Conservation (phyloP, 2,797 vertebrate genomes). For the Perodicticus potto region DNA sequence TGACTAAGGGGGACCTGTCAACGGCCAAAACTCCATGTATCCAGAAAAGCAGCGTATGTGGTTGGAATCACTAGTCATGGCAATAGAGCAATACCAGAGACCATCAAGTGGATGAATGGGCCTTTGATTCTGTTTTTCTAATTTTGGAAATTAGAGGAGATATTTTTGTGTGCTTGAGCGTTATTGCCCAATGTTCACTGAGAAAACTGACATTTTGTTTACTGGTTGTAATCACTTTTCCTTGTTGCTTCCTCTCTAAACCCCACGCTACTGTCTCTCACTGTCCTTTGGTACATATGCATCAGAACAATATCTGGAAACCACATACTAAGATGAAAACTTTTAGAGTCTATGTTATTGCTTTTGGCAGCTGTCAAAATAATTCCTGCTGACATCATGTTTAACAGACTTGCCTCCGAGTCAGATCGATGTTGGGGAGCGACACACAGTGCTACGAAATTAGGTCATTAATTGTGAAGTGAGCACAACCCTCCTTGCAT, state of each 20-base stretch:
- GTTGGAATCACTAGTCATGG: conserved; percentile 51
- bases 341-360: conserved; percentile 55
- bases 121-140: not conserved
- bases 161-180: conserved; percentile 61
- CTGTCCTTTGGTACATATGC: conserved; percentile 15
- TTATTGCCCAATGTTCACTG: conserved; percentile 59
- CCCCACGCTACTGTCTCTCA: conserved; percentile 51
- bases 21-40: conserved; percentile 40
- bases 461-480: conserved; percentile 75
- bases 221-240: conserved; percentile 77
- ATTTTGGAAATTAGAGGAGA: not conserved
- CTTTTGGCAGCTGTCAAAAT: conserved; percentile 78
- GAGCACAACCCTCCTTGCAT: conserved; percentile 38
- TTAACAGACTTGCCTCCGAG: conserved; percentile 66
- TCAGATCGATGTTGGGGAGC: conserved; percentile 59
- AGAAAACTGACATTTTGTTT: conserved; percentile 77
- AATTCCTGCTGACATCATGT: conserved; percentile 69
- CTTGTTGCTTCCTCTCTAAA: conserved; percentile 71
- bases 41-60: conserved; percentile 9
- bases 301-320: conserved; percentile 61
- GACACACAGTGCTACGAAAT: conserved; percentile 62
- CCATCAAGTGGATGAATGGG: conserved; percentile 5
- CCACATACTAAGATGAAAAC: conserved; percentile 71
- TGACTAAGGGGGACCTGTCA: conserved; percentile 65
- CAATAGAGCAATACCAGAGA: conserved; percentile 65